These are phyloP conservation scores for Collichthys lucidus DNA, from an alignment of 2,113 vertebrate genomes.

Conservation along the genomic window DNA sequence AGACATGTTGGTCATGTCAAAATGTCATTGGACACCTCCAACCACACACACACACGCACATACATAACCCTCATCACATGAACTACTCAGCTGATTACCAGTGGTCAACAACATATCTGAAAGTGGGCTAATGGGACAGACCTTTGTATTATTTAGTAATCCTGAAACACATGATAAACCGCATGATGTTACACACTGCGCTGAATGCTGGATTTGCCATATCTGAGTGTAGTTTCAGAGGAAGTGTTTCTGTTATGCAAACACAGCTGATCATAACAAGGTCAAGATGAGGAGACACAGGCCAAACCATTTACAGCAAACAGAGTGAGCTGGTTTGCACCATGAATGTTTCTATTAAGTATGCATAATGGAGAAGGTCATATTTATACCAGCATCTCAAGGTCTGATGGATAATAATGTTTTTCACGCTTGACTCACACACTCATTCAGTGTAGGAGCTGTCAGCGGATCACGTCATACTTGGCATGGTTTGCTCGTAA, in stretches of 20 bases:
- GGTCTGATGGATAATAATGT: background rate
- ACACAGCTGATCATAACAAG: slow-evolving; percentile 2
- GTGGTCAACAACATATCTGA: slow-evolving; percentile 7
- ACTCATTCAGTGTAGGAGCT: background rate
- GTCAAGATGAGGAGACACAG: slow-evolving; percentile 15
- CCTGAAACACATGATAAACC: slow-evolving; percentile 38
- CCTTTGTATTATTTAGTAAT: slow-evolving; percentile 18
- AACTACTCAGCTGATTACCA: slow-evolving; percentile 40
- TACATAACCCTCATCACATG: slow-evolving; percentile 29
- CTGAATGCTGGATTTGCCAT: background rate
- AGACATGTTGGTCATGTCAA: slow-evolving; percentile 11
- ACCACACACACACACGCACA: slow-evolving; percentile 1
- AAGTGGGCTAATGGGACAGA: slow-evolving; percentile 4
- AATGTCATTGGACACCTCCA: slow-evolving; percentile 14
- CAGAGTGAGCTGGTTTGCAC: slow-evolving; percentile 6
- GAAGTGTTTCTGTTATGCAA: slow-evolving; percentile 34
- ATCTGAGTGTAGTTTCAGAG: background rate
- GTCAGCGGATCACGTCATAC: background rate
- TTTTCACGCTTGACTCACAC: background rate
- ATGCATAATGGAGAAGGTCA: background rate
- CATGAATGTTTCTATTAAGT: background rate
- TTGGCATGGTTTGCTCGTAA: background rate
- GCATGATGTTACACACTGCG: slow-evolving; percentile 21
- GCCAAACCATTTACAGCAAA: slow-evolving; percentile 1
- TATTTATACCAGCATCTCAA: slow-evolving; percentile 12